Evolutionary conservation across 2,113 vertebrate genomes (phyloP).

Genomic region (Takifugu flavidus): DNA sequence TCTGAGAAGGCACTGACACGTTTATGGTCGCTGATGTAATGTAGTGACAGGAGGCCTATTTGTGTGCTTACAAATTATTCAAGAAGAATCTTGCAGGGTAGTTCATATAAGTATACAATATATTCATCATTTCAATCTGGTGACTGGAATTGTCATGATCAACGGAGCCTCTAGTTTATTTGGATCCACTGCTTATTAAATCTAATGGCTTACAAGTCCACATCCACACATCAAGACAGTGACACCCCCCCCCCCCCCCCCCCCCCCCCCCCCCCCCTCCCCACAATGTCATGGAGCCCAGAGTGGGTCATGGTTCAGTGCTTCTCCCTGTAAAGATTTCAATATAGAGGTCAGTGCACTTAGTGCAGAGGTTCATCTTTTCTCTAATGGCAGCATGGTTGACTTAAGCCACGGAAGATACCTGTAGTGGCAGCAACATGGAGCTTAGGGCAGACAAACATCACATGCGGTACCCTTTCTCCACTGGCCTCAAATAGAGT

Average conservation of each 20-base stretch:
- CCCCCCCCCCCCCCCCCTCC: too few species aligned
- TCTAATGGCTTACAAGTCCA: conserved; percentile 38
- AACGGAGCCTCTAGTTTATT: too few species aligned
- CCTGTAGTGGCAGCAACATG: conserved; percentile 20
- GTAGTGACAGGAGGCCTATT: conserved; percentile 34
- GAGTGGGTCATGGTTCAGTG: conserved; percentile 44
- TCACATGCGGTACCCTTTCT: conserved; percentile 11
- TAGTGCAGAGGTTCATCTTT: conserved; percentile 40
- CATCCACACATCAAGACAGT: conserved; percentile 20
- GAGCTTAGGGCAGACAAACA: conserved; percentile 13
- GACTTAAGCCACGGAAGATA: conserved; percentile 34
- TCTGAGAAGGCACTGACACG: conserved; percentile 43
- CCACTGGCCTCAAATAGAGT: conserved; percentile 1
- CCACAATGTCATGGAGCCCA: conserved; percentile 21
- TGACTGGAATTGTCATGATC: too few species aligned
- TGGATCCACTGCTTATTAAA: conserved; percentile 29
- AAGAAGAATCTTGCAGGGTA: too few species aligned
- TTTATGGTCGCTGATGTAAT: conserved; percentile 32
- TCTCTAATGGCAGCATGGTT: conserved; percentile 45
- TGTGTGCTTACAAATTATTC: too few species aligned
- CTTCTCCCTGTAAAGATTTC: conserved; percentile 32
- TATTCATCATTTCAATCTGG: too few species aligned
- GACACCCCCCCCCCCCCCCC: conserved; percentile 7
- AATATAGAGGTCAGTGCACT: conserved; percentile 37
- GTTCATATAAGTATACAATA: too few species aligned